Conservation (phyloP, 1,140 invertebrate species). For the Bursaphelenchus mucronatus region DNA sequence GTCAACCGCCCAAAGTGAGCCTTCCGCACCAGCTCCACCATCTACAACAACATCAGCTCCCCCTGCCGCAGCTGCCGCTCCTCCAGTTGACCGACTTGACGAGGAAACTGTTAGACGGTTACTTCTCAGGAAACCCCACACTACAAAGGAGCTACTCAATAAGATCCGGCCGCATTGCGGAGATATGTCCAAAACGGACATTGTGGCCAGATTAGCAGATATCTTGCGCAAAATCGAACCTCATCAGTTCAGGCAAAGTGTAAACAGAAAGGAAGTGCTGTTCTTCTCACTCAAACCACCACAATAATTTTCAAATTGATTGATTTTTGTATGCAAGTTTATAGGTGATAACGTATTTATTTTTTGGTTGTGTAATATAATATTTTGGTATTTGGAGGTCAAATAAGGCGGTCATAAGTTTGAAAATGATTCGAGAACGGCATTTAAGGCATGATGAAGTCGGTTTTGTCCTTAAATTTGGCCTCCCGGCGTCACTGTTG, state of each 20-base stretch:
- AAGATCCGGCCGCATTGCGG: conserved; percentile 48
- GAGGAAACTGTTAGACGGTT: conserved; percentile 53
- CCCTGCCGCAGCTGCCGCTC: background rate
- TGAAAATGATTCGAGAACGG: background rate
- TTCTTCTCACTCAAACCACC: conserved; percentile 46
- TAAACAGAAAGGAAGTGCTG: conserved; percentile 53
- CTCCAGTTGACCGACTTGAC: conserved; percentile 35
- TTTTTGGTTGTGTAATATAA: background rate
- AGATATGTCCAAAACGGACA: conserved; percentile 45
- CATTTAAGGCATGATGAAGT: background rate
- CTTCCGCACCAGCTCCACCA: conserved; percentile 2
- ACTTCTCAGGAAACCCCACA: conserved; percentile 53
- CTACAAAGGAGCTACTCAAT: conserved; percentile 50
- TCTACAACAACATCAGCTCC: conserved; percentile 3
- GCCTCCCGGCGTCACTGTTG: too few relatives aligned
- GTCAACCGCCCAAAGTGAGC: too few relatives aligned
- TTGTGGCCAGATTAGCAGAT: conserved; percentile 50
- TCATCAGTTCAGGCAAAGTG: conserved; percentile 51
- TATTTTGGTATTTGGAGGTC: background rate
- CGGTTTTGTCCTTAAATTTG: too few relatives aligned
- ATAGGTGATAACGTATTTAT: background rate
- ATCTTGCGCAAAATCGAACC: conserved; percentile 56
- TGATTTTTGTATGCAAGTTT: background rate
- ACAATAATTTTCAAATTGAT: background rate
- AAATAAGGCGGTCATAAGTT: background rate